Conservation (phyloP, 2,888 invertebrate species). For the Calliphora vomitoria region DNA sequence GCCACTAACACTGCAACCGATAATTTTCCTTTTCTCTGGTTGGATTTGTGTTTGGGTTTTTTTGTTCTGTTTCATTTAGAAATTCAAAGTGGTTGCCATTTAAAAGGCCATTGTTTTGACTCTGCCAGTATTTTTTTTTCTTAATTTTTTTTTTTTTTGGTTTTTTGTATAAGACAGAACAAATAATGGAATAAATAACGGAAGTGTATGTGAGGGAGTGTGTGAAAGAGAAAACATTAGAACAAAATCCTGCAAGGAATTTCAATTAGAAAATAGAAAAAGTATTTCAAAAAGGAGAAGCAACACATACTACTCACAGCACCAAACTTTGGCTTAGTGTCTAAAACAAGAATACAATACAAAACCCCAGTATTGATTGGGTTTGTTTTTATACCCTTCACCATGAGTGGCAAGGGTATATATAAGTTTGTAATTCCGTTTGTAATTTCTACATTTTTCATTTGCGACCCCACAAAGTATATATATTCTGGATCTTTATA, state of each 20-base stretch:
- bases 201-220: background rate
- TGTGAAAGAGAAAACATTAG: constrained; percentile 15
- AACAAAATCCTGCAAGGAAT: constrained; percentile 62
- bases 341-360: background rate
- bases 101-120: constrained; percentile 66
- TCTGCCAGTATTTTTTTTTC: too few species aligned
- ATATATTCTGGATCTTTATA: too few species aligned
- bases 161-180: constrained; percentile 28
- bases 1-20: constrained; percentile 58
- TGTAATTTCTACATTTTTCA: too few species aligned
- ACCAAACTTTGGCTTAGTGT: background rate
- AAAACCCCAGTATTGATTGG: constrained; percentile 46
- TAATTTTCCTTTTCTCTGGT: constrained; percentile 35
- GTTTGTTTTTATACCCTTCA: too few species aligned
- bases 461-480: too few species aligned
- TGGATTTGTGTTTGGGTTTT: background rate
- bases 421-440: too few species aligned
- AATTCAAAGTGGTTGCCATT: constrained; percentile 66
- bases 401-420: too few species aligned
- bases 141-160: background rate
- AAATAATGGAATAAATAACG: constrained; percentile 45
- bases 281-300: constrained; percentile 35
- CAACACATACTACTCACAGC: background rate
- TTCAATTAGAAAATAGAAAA: constrained; percentile 69
- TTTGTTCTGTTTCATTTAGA: constrained; percentile 23